Evolutionary conservation across 1,140 invertebrate genomes (phyloP).

Genomic region (Philopotamus ludificatus): DNA sequence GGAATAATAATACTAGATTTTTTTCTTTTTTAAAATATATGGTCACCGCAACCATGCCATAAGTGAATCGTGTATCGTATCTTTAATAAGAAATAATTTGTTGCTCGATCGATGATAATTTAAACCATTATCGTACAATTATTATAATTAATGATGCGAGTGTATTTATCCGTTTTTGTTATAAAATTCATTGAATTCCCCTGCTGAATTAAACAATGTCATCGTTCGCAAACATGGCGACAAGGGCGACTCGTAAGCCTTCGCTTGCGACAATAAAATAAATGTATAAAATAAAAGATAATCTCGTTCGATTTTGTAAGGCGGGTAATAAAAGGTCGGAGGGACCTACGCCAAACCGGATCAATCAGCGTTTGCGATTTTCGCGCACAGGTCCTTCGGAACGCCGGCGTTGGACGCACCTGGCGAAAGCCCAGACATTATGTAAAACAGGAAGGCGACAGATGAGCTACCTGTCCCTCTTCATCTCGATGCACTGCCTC

Average conservation of each 20-base stretch:
- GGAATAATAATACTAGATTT: too few relatives aligned
- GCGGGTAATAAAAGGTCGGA: not conserved
- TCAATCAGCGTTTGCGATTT: too few relatives aligned
- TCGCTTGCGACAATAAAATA: conserved; percentile 11
- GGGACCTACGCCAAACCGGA: not conserved
- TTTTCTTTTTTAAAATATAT: too few relatives aligned
- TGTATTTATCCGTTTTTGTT: too few relatives aligned
- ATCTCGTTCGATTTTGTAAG: not conserved
- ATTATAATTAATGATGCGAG: too few relatives aligned
- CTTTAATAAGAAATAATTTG: too few relatives aligned
- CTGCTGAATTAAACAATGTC: conserved; percentile 35
- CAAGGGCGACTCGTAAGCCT: conserved; percentile 8
- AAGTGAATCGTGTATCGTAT: too few relatives aligned
- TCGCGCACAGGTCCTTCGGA: too few relatives aligned
- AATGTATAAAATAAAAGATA: not conserved
- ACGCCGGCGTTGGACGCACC: not conserved
- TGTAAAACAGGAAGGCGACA: conserved; percentile 42
- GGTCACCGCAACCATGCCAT: too few relatives aligned
- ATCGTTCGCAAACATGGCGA: conserved; percentile 23
- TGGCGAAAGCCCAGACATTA: conserved; percentile 21
- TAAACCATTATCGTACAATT: too few relatives aligned
- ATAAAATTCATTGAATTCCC: too few relatives aligned
- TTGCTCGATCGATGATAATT: too few relatives aligned
- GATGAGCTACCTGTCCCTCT: conserved; percentile 28
- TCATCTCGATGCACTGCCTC: conserved; percentile 5